Conservation (phyloP, 2,888 invertebrate genomes). For the Agriopis leucophaearia region DNA sequence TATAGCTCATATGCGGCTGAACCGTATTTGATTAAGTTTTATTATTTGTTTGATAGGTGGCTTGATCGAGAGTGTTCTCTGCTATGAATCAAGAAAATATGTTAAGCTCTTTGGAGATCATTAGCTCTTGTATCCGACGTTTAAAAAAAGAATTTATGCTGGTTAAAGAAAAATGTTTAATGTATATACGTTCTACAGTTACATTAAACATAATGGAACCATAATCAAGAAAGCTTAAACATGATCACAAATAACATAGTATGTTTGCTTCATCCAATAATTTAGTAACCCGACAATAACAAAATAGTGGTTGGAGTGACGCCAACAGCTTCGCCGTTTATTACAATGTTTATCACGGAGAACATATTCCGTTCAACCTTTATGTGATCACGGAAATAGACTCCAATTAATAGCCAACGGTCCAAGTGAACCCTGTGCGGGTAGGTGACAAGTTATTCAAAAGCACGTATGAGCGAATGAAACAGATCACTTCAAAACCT, state of each 20-base stretch:
- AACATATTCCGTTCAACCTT: slow-evolving; percentile 15
- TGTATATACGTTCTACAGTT: too few relatives aligned
- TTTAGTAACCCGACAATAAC: slow-evolving; percentile 21
- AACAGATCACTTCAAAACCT: background rate
- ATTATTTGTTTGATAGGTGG: too few relatives aligned
- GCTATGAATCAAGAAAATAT: too few relatives aligned
- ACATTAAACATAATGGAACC: too few relatives aligned
- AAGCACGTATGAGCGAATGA: background rate
- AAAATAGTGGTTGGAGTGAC: slow-evolving; percentile 25
- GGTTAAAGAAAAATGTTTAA: too few relatives aligned
- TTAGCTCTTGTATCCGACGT: too few relatives aligned
- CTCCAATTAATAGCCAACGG: background rate
- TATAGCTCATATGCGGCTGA: too few relatives aligned
- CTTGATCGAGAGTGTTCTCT: too few relatives aligned
- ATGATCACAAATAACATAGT: slow-evolving; percentile 14
- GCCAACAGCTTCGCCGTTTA: slow-evolving; percentile 26
- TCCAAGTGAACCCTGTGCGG: background rate
- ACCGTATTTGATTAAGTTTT: too few relatives aligned
- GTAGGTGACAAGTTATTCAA: background rate
- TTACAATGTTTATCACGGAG: slow-evolving; percentile 25
- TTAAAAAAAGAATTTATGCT: too few relatives aligned
- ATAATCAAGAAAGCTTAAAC: background rate
- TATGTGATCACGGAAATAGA: slow-evolving; percentile 1
- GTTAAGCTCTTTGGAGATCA: too few relatives aligned
- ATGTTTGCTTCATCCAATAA: slow-evolving; percentile 21